Percentiles rank a stretch among this genome's conserved stretches.
phyloP scores from a whole-genome alignment of 2,113 vertebrate species.

The Mastomys coucha region DNA sequence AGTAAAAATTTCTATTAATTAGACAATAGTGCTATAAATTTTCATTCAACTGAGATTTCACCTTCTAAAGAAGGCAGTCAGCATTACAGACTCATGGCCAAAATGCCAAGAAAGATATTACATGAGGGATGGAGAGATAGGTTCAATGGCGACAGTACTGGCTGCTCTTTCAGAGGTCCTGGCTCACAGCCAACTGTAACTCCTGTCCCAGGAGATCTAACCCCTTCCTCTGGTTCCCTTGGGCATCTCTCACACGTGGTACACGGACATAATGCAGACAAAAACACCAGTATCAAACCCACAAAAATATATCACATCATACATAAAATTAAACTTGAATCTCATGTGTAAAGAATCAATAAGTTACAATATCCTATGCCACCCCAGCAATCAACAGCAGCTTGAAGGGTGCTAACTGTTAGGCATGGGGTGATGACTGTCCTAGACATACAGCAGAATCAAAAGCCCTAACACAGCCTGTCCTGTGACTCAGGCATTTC shows the following conservation, averaged over 20 bases:
- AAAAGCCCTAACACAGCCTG: not conserved
- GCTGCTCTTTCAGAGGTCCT: not conserved
- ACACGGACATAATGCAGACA: not conserved
- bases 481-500: constrained; percentile 11
- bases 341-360: not conserved
- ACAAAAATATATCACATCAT: not conserved
- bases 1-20: constrained; percentile 13
- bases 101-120: constrained; percentile 3
- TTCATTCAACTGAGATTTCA: not conserved
- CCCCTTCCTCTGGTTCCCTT: not conserved
- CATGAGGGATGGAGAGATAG: not conserved
- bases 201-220: not conserved
- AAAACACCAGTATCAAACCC: not conserved
- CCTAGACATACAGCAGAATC: constrained; percentile 1
- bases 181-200: not conserved
- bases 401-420: constrained; percentile 1
- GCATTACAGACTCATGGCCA: not conserved
- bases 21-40: constrained; percentile 17
- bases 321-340: not conserved
- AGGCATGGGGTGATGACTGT: constrained; percentile 1
- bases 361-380: not conserved
- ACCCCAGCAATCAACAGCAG: not conserved
- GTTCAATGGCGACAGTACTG: not conserved
- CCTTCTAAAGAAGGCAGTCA: not conserved
- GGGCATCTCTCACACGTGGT: not conserved